Evolutionary conservation across 1,140 invertebrate genomes (phyloP), one percentile per base, ranked within the genome.

Genomic region (Saccostrea cuccullata): DNA sequence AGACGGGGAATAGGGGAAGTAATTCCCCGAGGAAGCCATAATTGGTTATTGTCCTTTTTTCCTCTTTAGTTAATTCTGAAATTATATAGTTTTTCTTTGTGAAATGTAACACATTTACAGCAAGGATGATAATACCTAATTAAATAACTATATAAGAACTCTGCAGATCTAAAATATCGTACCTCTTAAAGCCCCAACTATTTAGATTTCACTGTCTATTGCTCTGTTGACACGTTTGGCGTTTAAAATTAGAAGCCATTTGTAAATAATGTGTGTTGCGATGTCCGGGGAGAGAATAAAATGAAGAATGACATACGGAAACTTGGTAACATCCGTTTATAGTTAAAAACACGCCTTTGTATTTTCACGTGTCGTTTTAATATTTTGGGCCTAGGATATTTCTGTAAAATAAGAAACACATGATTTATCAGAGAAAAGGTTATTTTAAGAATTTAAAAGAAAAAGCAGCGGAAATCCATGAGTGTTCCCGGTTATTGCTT

Each of bases 261-360:
- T 77, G 70, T 77, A 77, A 77, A 77, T 77, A 77, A 77, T 36
- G 67, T 73, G 30, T 64, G 70, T 77, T 77, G 70, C 70, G 70
- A 77, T 77, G 70, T 36, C 26, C 47, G 47, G 47, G 15, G 70
- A 77, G 12, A 77, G 15, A 77, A 77, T 77, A 77, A 77, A 77
- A 30, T 30, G 0, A 11, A 77, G 12, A 36, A 77, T 30, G 3
- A 77, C 23, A 36, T 4, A 36, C 26, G 26, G 15, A 77, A 36
- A 12, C 30, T 77, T 77, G 13, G 9, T 47, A 11, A 77, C 11
- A 30, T 77, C 70, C 70, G 70, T 23, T 77, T 77, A 36, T 12
- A 77, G 6, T 64, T 2, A 20, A 64, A 20, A 20, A 0, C 17
- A 6, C 15, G 58, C 58, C 6, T 20, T 20, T 64, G 17, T 64